These are phyloP conservation scores for Spinus olivaceus DNA, from an alignment of 2,797 vertebrate species.

Conservation along the genomic window DNA sequence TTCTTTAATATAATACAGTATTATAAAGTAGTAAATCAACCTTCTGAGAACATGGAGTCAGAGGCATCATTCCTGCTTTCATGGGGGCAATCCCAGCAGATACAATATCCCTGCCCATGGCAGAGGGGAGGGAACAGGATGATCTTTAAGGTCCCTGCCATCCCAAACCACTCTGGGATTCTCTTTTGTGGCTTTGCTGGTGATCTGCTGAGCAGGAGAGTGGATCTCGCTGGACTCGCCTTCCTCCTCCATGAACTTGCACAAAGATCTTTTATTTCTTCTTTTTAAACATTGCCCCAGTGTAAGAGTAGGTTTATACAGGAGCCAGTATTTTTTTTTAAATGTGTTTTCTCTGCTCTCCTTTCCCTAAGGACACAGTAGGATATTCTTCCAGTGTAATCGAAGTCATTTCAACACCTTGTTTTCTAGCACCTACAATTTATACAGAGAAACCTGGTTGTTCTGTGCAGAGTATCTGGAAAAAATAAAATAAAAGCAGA, in stretches of 20 bases:
- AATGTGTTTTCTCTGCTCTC: not conserved
- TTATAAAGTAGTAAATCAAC: no score
- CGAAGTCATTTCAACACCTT: slow-evolving; percentile 30
- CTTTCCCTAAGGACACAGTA: slow-evolving; percentile 7
- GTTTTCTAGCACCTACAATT: slow-evolving; percentile 25
- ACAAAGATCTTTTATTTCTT: not conserved
- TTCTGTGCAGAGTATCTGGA: not conserved
- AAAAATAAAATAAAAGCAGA: not conserved
- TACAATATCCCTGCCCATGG: not conserved
- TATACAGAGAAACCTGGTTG: not conserved
- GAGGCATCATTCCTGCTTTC: no score
- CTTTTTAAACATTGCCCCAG: not conserved
- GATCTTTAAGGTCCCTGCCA: not conserved
- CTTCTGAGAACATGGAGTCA: no score
- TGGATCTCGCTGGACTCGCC: not conserved
- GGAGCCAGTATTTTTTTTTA: not conserved
- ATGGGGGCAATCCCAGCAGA: no score
- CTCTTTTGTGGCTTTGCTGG: not conserved
- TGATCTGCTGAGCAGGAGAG: not conserved
- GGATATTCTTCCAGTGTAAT: not conserved
- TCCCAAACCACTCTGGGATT: not conserved
- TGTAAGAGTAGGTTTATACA: not conserved
- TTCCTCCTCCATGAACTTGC: not conserved
- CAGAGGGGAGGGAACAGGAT: not conserved
- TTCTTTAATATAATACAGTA: no score